A percentile compares a stretch with the other conserved stretches of the same genome.
These are phyloP conservation scores for Callorhinus ursinus DNA, from an alignment of 2,113 vertebrate species.

Conservation along the genomic window DNA sequence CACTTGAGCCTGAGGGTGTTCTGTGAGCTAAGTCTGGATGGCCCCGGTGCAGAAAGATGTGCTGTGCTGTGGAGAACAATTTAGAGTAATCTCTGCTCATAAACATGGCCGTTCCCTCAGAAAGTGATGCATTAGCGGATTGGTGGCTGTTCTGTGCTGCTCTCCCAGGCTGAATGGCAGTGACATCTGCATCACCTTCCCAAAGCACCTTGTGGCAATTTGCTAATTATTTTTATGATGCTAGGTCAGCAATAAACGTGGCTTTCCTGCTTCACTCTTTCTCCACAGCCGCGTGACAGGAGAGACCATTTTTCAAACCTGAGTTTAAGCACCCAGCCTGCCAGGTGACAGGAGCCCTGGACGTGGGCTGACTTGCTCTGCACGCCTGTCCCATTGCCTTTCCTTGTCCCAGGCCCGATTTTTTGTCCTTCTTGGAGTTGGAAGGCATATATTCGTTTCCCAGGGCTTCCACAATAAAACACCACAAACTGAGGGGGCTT, in stretches of 20 bases:
- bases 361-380: background rate
- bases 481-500: background rate
- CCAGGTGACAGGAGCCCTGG: background rate
- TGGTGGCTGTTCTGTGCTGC: background rate
- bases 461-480: background rate
- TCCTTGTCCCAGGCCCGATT: background rate
- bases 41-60: conserved; percentile 64
- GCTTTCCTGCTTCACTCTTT: background rate
- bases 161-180: conserved; percentile 39
- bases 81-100: conserved; percentile 75
- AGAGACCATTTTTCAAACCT: conserved; percentile 17
- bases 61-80: conserved; percentile 67
- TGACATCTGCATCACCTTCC: conserved; percentile 44
- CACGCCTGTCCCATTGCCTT: background rate
- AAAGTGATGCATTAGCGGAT: conserved; percentile 54
- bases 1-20: conserved; percentile 74
- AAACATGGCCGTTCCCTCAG: conserved; percentile 59
- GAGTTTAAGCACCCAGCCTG: background rate
- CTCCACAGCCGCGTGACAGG: background rate
- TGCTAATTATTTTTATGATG: conserved; percentile 66
- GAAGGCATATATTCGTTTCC: background rate
- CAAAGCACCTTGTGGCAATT: conserved; percentile 25
- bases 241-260: conserved; percentile 41
- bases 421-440: background rate
- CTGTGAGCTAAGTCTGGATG: conserved; percentile 64